phyloP scores from a whole-genome alignment of 2,113 vertebrate species.

The Sylvilagus bachmani region DNA sequence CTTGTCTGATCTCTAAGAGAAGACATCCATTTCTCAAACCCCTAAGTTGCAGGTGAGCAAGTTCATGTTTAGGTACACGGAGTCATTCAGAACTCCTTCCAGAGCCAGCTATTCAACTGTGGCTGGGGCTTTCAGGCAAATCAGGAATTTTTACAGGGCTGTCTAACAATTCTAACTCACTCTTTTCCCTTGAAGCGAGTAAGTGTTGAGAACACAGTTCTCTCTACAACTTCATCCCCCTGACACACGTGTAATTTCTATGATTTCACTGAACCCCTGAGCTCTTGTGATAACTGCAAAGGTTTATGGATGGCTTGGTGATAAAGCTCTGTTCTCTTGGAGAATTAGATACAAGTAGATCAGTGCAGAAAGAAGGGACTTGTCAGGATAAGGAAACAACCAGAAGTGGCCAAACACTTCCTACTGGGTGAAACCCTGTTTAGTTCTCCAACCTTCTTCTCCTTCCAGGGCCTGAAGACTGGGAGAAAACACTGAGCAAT shows the following conservation, averaged over 20 bases:
- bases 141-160: slow-evolving; percentile 29
- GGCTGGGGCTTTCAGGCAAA: neutral
- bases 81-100: slow-evolving; percentile 21
- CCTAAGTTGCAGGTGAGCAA: neutral
- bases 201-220: neutral
- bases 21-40: neutral
- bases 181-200: neutral
- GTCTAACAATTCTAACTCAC: neutral
- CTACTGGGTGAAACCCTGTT: neutral
- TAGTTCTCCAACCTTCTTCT: neutral
- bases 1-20: neutral
- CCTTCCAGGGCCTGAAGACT: neutral
- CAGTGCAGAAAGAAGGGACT: neutral
- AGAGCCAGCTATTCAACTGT: neutral
- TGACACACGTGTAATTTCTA: neutral
- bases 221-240: neutral
- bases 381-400: neutral
- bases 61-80: neutral
- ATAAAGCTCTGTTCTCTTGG: neutral
- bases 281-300: neutral
- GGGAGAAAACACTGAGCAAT: neutral
- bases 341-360: neutral
- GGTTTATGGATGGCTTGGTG: neutral
- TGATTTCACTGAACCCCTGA: neutral
- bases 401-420: neutral